These are phyloP conservation scores for Pelodiscus sinensis DNA, from an alignment of 2,113 vertebrate species.

Conservation along the genomic window DNA sequence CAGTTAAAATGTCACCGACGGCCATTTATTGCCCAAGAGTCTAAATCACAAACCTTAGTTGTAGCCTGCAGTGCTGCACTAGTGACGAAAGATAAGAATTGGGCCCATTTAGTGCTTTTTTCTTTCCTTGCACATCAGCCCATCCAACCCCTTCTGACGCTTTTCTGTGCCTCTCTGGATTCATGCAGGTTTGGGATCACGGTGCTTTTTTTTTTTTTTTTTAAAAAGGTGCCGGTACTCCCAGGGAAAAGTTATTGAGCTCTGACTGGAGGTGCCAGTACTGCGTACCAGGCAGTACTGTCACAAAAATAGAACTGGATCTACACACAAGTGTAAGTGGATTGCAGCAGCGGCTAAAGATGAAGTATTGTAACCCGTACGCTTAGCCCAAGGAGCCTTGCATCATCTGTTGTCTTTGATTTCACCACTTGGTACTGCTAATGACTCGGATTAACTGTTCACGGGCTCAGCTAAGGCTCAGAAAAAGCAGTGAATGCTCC, in stretches of 20 bases:
- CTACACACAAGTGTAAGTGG: not conserved
- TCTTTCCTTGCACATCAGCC: not conserved
- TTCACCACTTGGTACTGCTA: not conserved
- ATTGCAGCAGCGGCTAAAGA: not conserved
- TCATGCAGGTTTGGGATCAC: not conserved
- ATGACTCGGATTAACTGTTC: not conserved
- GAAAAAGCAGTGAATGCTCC: not conserved
- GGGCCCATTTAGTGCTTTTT: not conserved
- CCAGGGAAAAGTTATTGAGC: no score
- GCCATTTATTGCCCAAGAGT: not conserved
- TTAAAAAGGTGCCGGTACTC: no score
- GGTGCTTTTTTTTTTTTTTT: no score
- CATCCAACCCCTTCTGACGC: not conserved
- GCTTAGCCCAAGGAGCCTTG: not conserved
- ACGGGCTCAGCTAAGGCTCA: not conserved
- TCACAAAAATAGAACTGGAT: not conserved
- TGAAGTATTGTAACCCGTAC: not conserved
- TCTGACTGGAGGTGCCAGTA: no score
- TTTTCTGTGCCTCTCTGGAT: not conserved
- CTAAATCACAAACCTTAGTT: not conserved
- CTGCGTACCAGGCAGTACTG: no score
- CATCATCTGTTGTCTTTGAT: not conserved
- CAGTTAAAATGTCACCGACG: not conserved
- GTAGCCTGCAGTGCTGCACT: not conserved
- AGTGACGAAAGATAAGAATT: not conserved